A percentile compares a stretch with the other conserved stretches of the same genome.
phyloP scores from a whole-genome alignment of 2,113 vertebrate species.

The Tringa solitaria region DNA sequence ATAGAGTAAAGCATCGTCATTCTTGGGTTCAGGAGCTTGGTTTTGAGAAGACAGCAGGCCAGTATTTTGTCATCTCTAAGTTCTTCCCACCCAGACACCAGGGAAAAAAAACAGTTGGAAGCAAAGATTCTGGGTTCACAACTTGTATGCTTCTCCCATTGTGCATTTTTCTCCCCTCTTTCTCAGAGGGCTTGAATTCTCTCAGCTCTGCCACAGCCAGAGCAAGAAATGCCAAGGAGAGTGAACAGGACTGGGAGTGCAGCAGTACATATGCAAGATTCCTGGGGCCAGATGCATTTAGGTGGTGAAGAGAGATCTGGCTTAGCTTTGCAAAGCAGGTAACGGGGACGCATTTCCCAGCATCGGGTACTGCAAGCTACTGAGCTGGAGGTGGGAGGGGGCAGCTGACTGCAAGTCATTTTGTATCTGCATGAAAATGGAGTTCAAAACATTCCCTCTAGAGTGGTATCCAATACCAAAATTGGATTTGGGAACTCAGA shows the following conservation, averaged over 20 bases:
- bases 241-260: not conserved
- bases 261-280: not conserved
- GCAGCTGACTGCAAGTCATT: not conserved
- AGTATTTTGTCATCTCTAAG: not conserved
- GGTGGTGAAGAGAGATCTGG: not conserved
- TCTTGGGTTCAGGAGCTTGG: not conserved
- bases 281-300: not conserved
- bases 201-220: not conserved
- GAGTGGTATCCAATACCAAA: constrained; percentile 67
- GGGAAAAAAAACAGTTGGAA: not conserved
- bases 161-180: not conserved
- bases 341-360: constrained; percentile 14
- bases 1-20: not conserved
- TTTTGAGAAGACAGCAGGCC: not conserved
- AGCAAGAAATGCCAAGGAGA: not conserved
- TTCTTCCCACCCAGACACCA: not conserved
- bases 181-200: not conserved
- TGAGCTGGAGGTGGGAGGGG: not conserved
- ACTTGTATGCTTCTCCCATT: not conserved
- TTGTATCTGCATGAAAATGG: constrained; percentile 49
- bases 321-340: not conserved
- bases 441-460: constrained; percentile 56
- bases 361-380: not conserved
- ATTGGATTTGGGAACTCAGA: constrained; percentile 69
- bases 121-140: not conserved